Conservation (phyloP, 2,888 invertebrate genomes). For the Hyles lineata region DNA sequence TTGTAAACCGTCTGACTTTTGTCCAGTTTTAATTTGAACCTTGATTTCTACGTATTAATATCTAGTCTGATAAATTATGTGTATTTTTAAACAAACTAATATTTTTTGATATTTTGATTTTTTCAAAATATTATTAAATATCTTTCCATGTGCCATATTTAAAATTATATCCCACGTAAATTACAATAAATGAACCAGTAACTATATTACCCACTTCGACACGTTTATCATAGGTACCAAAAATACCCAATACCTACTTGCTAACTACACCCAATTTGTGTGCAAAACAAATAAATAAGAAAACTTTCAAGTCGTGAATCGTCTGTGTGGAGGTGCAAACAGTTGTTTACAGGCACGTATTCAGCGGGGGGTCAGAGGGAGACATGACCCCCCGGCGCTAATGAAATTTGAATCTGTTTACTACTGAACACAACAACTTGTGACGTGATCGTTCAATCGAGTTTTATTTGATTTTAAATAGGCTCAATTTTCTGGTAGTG, state of each 20-base stretch:
- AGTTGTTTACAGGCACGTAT: slow-evolving; percentile 18
- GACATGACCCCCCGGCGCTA: slow-evolving; percentile 1
- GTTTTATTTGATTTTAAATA: neutral
- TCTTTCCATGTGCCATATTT: too few relatives aligned
- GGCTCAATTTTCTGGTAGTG: neutral
- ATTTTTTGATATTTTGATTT: too few relatives aligned
- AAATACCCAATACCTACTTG: neutral
- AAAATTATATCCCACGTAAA: too few relatives aligned
- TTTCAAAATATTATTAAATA: too few relatives aligned
- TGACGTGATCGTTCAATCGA: neutral
- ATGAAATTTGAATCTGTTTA: slow-evolving; percentile 18
- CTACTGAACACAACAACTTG: slow-evolving; percentile 3
- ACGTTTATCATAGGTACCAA: neutral
- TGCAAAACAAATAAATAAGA: slow-evolving; percentile 9
- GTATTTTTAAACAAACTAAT: too few relatives aligned
- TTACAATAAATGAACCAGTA: too few relatives aligned
- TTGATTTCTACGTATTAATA: too few relatives aligned
- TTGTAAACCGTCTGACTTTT: too few relatives aligned
- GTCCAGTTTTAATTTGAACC: too few relatives aligned
- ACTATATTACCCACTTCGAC: neutral
- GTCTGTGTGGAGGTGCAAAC: neutral
- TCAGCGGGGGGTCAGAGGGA: neutral
- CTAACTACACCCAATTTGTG: slow-evolving; percentile 6
- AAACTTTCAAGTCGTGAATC: slow-evolving; percentile 4
- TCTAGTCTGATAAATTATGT: too few relatives aligned